Evolutionary conservation across 2,888 invertebrate species (phyloP).

Genomic region (Chesias legatella): DNA sequence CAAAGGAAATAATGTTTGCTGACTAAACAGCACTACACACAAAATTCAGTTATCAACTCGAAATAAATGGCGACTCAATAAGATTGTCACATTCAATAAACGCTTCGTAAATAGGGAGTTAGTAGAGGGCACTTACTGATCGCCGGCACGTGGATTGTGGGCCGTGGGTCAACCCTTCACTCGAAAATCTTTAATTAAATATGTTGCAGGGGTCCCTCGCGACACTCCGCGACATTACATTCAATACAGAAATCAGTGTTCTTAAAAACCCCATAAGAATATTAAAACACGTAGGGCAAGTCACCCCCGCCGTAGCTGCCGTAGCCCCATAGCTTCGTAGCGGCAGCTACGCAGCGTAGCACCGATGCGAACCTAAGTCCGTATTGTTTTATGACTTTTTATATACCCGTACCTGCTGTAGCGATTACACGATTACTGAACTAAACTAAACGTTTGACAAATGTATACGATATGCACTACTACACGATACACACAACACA

Average conservation of each 20-base stretch:
- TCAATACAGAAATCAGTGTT: constrained; percentile 53
- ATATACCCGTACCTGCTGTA: too few species aligned
- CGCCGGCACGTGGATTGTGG: constrained; percentile 12
- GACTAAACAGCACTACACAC: too few species aligned
- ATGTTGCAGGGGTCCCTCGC: constrained; percentile 28
- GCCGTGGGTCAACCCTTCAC: constrained; percentile 34
- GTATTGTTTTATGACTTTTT: too few species aligned
- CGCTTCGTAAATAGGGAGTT: constrained; percentile 12
- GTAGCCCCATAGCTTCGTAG: constrained; percentile 13
- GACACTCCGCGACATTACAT: constrained; percentile 25
- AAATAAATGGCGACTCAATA: constrained; percentile 16
- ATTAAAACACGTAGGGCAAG: constrained; percentile 32
- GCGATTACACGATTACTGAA: too few species aligned
- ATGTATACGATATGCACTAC: too few species aligned
- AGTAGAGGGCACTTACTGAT: constrained; percentile 12
- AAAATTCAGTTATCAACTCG: constrained; percentile 10
- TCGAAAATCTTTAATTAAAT: constrained; percentile 45
- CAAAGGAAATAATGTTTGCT: too few species aligned
- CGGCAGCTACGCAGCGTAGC: constrained; percentile 22
- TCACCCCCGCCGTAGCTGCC: constrained; percentile 10
- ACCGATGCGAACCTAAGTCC: constrained; percentile 13
- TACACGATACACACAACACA: too few species aligned
- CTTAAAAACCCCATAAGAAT: constrained; percentile 42
- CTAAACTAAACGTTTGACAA: too few species aligned
- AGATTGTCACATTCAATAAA: constrained; percentile 19